Base-by-base conservation (phyloP, 2,888 invertebrate genomes). In the Bugulina stolonifera region DNA sequence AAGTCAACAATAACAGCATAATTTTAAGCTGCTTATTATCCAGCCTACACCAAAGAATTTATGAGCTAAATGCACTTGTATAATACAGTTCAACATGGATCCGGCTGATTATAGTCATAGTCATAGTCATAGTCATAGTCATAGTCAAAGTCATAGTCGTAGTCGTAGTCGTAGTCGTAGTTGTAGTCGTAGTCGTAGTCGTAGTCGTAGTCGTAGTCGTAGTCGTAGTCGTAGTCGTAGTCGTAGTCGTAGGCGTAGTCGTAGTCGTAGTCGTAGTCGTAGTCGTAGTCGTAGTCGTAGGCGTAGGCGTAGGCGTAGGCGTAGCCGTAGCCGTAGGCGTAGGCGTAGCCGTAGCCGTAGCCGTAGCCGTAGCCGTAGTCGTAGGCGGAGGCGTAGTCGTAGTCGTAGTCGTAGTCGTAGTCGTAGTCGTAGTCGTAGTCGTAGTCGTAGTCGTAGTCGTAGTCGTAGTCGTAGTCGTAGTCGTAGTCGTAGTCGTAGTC, bases 401-500 rank as follows among this genome's bases (percentile, higher is more conserved):
- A 5, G 57, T 57, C n/a, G 57, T 5, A 5, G 57, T 57, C 25
- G 57, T 14, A 5, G 57, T 57, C 25, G 57, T 57, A 5, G 25
- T n/a, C 25, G 57, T 57, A 5, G 57, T n/a, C 25, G 57, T 57
- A 5, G 57, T n/a, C 25, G 57, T 57, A 5, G 57, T n/a, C 25
- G 57, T 57, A 5, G 57, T n/a, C 25, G 57, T 57, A 5, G 57
- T n/a, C 25, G 57, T 57, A 5, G 57, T n/a, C 25, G 57, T 57
- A 5, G 57, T n/a, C 25, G 57, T 57, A 5, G 57, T n/a, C 5
- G 23, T 57, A 5, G 57, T n/a, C 5, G 57, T 57, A 5, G n/a
- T 25, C 10, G n/a, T n/a, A n/a, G n/a, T n/a, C n/a, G n/a, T n/a
- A n/a, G n/a, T n/a, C n/a, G n/a, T n/a, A n/a, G n/a, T n/a, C n/a